phyloP scores from a whole-genome alignment of 2,888 invertebrate species.

The Altica lythri region DNA sequence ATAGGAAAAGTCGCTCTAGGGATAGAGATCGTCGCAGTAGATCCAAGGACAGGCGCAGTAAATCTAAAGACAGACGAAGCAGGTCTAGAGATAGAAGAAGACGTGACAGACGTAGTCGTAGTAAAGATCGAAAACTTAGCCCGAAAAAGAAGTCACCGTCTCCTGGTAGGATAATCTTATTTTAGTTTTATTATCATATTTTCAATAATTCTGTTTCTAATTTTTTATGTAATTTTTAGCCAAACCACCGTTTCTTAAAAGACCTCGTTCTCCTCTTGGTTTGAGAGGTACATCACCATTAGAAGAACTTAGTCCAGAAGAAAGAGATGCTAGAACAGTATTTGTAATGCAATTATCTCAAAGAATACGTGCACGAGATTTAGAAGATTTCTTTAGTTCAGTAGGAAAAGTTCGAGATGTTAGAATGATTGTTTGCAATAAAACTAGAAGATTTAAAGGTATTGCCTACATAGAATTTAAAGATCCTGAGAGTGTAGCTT shows the following conservation, averaged over 20 bases:
- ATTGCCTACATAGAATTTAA: slow-evolving; percentile 99
- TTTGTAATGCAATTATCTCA: slow-evolving; percentile 99
- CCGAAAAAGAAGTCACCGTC: slow-evolving; percentile 42
- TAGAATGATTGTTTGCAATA: slow-evolving; percentile 97
- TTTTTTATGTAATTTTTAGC: slow-evolving; percentile 3
- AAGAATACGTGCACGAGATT: slow-evolving; percentile 87
- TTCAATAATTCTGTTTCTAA: neutral
- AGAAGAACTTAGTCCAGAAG: slow-evolving; percentile 89
- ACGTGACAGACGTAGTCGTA: slow-evolving; percentile 38
- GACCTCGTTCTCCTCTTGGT: slow-evolving; percentile 41
- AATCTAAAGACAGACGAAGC: slow-evolving; percentile 57
- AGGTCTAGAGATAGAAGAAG: slow-evolving; percentile 44
- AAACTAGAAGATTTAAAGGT: slow-evolving; percentile 97
- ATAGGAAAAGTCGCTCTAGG: slow-evolving; percentile 32
- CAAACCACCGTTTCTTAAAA: slow-evolving; percentile 33
- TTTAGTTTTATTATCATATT: neutral
- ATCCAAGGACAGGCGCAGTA: slow-evolving; percentile 40
- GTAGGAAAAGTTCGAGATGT: slow-evolving; percentile 99
- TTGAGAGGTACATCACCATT: slow-evolving; percentile 65
- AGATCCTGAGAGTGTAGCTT: slow-evolving; percentile 95
- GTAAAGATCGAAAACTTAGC: slow-evolving; percentile 38
- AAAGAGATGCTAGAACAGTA: slow-evolving; percentile 97
- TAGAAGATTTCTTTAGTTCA: slow-evolving; percentile 98
- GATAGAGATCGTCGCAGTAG: slow-evolving; percentile 49
- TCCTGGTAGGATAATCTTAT: slow-evolving; percentile 21